Base-by-base conservation (phyloP, 2,113 vertebrate species). In the Eretmochelys imbricata region DNA sequence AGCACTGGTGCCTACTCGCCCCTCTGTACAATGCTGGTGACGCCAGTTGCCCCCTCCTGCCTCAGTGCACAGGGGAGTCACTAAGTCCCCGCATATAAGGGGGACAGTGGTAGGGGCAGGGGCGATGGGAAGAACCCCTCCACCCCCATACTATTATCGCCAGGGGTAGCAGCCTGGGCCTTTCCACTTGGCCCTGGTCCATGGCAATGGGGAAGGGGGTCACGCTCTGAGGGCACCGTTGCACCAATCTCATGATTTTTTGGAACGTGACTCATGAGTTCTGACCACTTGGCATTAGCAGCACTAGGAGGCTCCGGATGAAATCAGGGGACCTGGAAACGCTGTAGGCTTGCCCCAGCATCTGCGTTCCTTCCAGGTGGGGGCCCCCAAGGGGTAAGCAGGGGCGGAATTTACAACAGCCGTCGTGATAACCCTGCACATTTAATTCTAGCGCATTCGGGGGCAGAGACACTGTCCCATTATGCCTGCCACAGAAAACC, bases 381-480 rank as follows among this genome's bases (percentile, higher is more conserved):
- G 24, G 25, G 38, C 38, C 38, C 22, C 62, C 16, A 16, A 35
- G 16, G 50, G 50, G 29, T 69, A n/a, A 16, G 25, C 25, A 5
- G 19, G 25, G 76, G 42, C n/a, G 17, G 62, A n/a, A 8, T 19
- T 69, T 35, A 69, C 31, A 69, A 16, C 31, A n/a, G 62, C 7
- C 8, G 7, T 4, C 14, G 8, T 35, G 31, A 31, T n/a, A n/a
- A 17, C 62, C 62, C 35, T 31, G 8, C 62, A n/a, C 62, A n/a
- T 35, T 35, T 69, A n/a, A 69, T 69, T n/a, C 31, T n/a, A 69
- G 62, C 8, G 2, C 16, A 5, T 17, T 29, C 3, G 11, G 27
- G 54, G 7, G n/a, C 46, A 29, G n/a, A 38, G 24, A 6, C 62
- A 22, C 12, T 0, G 3, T 3, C 27, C 25, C 57, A 13, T 29